Evolutionary conservation across 35 echinoderm and acorn worm species (phyloP).

Genomic region (Amphiura filiformis): DNA sequence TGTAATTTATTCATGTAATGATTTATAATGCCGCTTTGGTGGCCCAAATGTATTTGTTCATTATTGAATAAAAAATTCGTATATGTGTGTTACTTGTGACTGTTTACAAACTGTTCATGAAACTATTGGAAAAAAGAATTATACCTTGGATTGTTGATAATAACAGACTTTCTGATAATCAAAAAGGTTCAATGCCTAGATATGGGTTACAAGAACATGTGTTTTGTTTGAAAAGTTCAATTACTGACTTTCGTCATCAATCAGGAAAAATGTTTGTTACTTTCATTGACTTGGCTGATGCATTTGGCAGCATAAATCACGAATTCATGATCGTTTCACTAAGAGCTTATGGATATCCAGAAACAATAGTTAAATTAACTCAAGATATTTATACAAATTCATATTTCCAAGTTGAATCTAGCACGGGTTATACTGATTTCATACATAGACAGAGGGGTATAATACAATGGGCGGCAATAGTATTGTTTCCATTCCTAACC

Average conservation of each 20-base stretch:
- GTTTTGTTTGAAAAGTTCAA: constrained; percentile 11
- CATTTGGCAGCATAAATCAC: constrained; percentile 38
- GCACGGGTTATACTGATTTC: not conserved
- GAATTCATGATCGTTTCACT: constrained; percentile 16
- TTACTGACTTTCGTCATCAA: constrained; percentile 23
- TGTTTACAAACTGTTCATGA: not conserved
- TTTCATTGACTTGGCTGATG: constrained; percentile 26
- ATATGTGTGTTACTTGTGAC: not conserved
- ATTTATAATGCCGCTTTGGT: no score
- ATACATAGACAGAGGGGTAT: constrained; percentile 30
- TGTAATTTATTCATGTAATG: no score
- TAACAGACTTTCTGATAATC: not conserved
- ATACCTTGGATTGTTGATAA: not conserved
- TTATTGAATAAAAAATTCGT: no score
- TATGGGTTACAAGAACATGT: constrained; percentile 10
- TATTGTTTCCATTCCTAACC: not conserved
- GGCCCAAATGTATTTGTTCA: no score
- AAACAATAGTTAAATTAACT: not conserved
- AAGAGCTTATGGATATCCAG: not conserved
- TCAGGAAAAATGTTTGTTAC: constrained; percentile 12
- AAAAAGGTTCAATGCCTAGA: constrained; percentile 24
- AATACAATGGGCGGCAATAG: not conserved
- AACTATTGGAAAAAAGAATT: not conserved
- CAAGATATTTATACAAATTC: constrained; percentile 24
- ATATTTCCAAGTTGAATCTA: constrained; percentile 29